Evolutionary conservation across 2,113 vertebrate genomes (phyloP), one percentile per base, ranked within the genome.

Genomic region (Esox niger): DNA sequence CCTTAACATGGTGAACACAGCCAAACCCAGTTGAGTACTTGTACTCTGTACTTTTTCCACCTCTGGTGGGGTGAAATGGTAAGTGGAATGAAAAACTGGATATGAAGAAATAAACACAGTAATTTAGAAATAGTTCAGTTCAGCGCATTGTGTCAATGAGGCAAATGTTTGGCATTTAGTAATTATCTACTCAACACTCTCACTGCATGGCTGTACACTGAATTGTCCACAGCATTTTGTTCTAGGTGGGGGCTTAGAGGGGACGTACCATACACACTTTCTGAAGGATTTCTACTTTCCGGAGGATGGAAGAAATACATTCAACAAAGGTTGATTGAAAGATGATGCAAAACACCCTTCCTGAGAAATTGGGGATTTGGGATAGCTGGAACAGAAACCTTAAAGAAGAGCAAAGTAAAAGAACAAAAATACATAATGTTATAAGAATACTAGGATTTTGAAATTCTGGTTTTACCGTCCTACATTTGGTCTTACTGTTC

Each of bases 331-430:
- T 94, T 23, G 95, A 96, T 35, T 98, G 96, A 79, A 98, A 97
- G 65, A 99, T 87, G 86, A 98, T 97, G 86, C 95, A 99, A 88
- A 98, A 97, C 15, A 96, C 94, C 61, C 95, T 86, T 68, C 95
- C 94, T 26, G 95, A 95, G 86, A 99, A 99, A 91, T 96, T 95
- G 77, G 95, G 94, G 86, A 98, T 95, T 82, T 95, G 88, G 1
- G 95, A 95, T 11, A 99, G 80, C 79, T 98, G 95, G 78, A 94
- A 94, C 8, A 98, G 93, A 82, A 98, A 98, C 88, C 97, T 98
- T 81, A 68, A 62, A 73, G 57, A 10, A 61, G 7, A 61, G 31
- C 9, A 49, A 9, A 30, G 61, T 68, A 17, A 64, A 38, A 47
- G 26, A 64, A 30, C 47, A 52, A 52, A 15, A 52, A 15, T 2